phyloP scores from a whole-genome alignment of 2,888 invertebrate species.

The Periphyllus acericola region DNA sequence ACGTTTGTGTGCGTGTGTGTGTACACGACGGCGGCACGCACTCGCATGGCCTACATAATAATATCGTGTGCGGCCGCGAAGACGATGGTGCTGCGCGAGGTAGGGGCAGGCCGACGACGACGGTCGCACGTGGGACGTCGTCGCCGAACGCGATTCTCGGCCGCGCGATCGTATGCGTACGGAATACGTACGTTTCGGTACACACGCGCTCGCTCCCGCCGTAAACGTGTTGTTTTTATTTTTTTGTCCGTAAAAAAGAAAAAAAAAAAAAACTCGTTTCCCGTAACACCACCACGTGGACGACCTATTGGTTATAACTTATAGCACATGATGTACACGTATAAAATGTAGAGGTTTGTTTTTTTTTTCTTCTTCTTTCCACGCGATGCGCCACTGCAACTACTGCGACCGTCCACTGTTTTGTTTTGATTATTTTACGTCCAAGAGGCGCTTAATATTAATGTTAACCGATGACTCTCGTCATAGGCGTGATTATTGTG shows the following conservation, averaged over 20 bases:
- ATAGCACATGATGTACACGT: background rate
- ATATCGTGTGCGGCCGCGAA: slow-evolving; percentile 9
- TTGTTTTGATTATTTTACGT: background rate
- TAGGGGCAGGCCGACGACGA: background rate
- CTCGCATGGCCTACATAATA: slow-evolving; percentile 45
- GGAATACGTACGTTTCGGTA: background rate
- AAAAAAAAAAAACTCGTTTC: slow-evolving; percentile 15
- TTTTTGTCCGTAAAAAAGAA: background rate
- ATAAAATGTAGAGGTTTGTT: background rate
- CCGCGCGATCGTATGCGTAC: slow-evolving; percentile 18
- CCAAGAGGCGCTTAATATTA: too few species aligned
- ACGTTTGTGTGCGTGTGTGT: background rate
- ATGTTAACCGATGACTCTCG: too few species aligned
- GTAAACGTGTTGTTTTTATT: slow-evolving; percentile 15
- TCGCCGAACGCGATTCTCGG: slow-evolving; percentile 37
- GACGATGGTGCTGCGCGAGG: background rate
- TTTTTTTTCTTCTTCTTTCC: background rate
- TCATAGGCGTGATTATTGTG: too few species aligned
- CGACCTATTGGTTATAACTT: background rate
- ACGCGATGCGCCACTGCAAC: background rate
- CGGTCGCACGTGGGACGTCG: slow-evolving; percentile 49
- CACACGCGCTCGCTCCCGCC: background rate
- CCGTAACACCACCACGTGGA: background rate
- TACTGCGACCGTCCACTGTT: too few species aligned
- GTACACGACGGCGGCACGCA: slow-evolving; percentile 35